Base-by-base conservation (phyloP, 2,888 invertebrate species). In the Cerceris rybyensis region DNA sequence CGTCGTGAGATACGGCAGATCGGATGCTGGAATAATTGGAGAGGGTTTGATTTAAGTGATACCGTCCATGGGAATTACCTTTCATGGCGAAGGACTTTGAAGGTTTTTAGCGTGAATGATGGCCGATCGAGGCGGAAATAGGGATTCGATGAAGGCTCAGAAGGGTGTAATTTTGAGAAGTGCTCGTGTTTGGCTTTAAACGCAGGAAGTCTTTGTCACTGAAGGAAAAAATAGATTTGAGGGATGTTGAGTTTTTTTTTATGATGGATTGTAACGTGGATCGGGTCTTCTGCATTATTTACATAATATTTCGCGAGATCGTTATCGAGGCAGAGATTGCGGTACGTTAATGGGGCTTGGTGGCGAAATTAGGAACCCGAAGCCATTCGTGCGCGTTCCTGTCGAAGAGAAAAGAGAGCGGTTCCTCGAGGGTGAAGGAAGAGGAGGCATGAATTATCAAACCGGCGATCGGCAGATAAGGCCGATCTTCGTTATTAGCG, bases 241-340 rank as follows among this genome's bases (percentile, higher is more conserved):
- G 28, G 28, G 28, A 28, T 28, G 28, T 4, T 28, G 28, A 28
- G 28, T 28, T 28, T 4, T 28, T 28, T 4, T 28, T 28, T 28
- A 46, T 7, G 46, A 16, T 46, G 42, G 17, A 49, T 17, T 49
- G 61, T 16, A 49, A 9, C 14, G 28, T 39, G n/a, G 43, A 57
- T 28, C 17, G 41, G 43, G 11, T 68, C 39, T n/a, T 43, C 61
- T 16, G 41, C 58, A 57, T 58, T 78, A 80, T 80, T 67, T 80
- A 71, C 80, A 80, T 80, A 78, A 80, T 80, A 70, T 80, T 64
- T 57, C 63, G 28, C 46, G 59, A 70, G 79, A 80, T 80, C 63
- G 49, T 7, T 80, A 79, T 80, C 75, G n/a, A 7, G 8, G 66
- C 71, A 59, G 63, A 70, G 80, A 72, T 79, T 77, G 65, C 65